A percentile compares a stretch with the other conserved stretches of the same genome.
These are phyloP conservation scores for Agapornis roseicollis DNA, from an alignment of 2,113 vertebrate species.

Conservation along the genomic window DNA sequence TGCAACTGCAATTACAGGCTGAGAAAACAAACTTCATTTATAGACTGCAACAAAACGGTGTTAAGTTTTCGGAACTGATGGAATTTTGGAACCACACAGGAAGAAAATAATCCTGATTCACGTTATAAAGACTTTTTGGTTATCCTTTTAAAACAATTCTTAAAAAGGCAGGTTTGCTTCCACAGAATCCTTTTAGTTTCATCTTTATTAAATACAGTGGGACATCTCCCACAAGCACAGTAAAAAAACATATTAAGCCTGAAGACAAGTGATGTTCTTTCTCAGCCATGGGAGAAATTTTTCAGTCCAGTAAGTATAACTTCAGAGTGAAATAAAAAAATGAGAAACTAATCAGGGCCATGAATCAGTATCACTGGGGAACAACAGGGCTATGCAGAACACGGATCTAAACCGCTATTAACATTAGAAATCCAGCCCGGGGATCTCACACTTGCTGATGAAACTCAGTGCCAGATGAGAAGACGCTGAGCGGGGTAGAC, in stretches of 20 bases:
- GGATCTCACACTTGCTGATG: neutral
- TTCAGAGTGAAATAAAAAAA: conserved; percentile 10
- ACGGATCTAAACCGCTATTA: neutral
- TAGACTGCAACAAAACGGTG: neutral
- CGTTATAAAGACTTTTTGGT: neutral
- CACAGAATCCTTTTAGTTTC: conserved; percentile 1
- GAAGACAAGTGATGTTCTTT: conserved; percentile 5
- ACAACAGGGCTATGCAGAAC: neutral
- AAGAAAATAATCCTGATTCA: neutral
- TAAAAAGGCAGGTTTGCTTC: neutral
- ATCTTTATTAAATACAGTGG: neutral
- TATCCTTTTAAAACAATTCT: neutral
- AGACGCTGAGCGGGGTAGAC: accelerated
- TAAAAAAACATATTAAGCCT: neutral
- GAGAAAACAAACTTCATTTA: neutral
- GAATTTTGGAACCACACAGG: neutral
- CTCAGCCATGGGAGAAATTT: conserved; percentile 33
- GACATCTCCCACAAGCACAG: conserved; percentile 11
- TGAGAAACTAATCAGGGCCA: neutral
- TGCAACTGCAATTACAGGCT: neutral
- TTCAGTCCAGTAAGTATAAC: neutral
- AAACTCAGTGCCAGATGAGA: neutral
- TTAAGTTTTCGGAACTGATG: neutral
- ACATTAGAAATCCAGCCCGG: neutral
- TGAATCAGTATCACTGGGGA: conserved; percentile 15